A percentile compares a stretch with the other conserved stretches of the same genome.
These are phyloP conservation scores for Perognathus longimembris DNA, from an alignment of 2,113 vertebrate genomes.

Conservation along the genomic window DNA sequence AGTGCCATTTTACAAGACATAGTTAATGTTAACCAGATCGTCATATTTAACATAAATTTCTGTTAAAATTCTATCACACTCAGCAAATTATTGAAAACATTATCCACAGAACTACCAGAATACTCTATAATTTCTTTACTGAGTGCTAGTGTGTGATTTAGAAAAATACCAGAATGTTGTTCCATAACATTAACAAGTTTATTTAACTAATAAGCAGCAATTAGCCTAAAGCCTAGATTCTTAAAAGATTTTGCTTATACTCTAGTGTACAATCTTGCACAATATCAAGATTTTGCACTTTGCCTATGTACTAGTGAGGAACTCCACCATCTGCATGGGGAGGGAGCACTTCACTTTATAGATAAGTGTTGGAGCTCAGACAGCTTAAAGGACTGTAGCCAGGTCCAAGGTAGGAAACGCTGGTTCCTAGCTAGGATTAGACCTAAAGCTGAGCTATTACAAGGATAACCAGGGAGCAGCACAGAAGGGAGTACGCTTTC, in stretches of 20 bases:
- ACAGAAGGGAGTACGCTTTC: too few relatives aligned
- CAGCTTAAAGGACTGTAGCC: neutral
- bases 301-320: neutral
- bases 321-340: neutral
- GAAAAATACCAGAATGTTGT: neutral
- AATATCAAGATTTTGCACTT: neutral
- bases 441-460: neutral
- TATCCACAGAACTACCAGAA: neutral
- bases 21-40: neutral
- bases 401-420: neutral
- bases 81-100: slow-evolving; percentile 20
- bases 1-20: neutral
- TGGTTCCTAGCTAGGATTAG: neutral
- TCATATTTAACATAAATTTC: slow-evolving; percentile 12
- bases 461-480: too few relatives aligned
- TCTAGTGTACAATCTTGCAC: neutral
- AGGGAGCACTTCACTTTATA: neutral
- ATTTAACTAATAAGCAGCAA: too few relatives aligned
- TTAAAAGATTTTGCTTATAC: neutral
- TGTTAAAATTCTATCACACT: neutral
- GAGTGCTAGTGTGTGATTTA: neutral
- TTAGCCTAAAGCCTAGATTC: neutral
- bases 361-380: neutral
- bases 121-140: neutral
- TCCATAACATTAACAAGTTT: neutral